Evolutionary conservation across 2,888 invertebrate genomes (phyloP), one percentile per base, ranked within the genome.

Genomic region (Lithophane semibrunnea): DNA sequence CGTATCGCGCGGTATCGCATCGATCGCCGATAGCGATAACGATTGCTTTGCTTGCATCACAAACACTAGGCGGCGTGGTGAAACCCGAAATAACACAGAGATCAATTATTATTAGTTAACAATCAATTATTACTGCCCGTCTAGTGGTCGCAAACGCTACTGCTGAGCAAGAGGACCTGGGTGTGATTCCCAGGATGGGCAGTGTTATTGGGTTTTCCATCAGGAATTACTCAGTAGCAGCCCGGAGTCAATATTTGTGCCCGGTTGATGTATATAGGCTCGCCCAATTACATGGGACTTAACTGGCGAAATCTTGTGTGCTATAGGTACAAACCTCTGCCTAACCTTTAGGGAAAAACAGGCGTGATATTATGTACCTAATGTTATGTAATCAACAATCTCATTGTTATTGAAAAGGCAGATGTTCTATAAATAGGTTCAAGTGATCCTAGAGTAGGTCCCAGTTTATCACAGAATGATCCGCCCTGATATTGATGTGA

Each of bases 1-100:
- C 65, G 29, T 24, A 72, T 71, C 69, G 66, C 16, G 49, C 54
- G 54, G 54, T 81, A 85, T 85, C 86, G 64, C 56, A 82, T 82
- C 82, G 83, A 82, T 71, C 71, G 44, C 52, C 21, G 72, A 72
- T 58, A 60, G 18, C 81, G 85, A 58, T 67, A 73, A 21, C 47
- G 61, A 58, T 49, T 70, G 63, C 70, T 16, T 4, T 68, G 70
- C 65, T 79, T 79, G 75, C 82, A 66, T 79, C 82, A 79, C 47
- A 37, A 52, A 21, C 42, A 44, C 49, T 18, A 7, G 49, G 47
- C 73, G 54, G 76, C 42, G 68, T 21, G 37, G 2, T 52, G 12
- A 56, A 42, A 63, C 21, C 10, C 54, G 47, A 7, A 24, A 47
- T 37, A 47, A 47, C 52, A 44, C 9, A 7, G 10, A 5, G 42